These are phyloP conservation scores for Sacculina carcini DNA, from an alignment of 2,888 invertebrate genomes.

Conservation along the genomic window DNA sequence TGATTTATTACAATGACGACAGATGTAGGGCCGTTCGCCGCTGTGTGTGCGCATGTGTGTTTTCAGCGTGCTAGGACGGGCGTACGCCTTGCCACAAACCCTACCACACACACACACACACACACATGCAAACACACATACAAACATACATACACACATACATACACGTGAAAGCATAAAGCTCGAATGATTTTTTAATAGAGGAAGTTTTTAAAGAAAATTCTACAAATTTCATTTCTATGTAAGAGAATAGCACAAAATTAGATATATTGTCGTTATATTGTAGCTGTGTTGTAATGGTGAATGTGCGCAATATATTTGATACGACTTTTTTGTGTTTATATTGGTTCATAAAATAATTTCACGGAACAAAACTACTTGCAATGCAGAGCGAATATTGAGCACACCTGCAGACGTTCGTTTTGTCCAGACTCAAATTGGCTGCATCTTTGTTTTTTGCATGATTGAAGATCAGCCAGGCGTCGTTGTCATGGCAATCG, in stretches of 20 bases:
- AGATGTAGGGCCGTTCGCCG: conserved; percentile 61
- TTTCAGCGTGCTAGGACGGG: conserved; percentile 83
- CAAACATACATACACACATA: conserved; percentile 7
- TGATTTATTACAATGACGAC: conserved; percentile 81
- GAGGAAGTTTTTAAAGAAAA: not conserved
- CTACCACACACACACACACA: conserved; percentile 25
- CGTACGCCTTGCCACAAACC: conserved; percentile 88
- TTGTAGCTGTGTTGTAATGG: no score
- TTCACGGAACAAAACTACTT: no score
- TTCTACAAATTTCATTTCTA: not conserved
- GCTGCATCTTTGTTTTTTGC: no score
- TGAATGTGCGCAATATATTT: no score
- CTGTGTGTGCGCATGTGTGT: conserved; percentile 89
- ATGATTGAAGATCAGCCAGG: no score
- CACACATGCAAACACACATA: conserved; percentile 7
- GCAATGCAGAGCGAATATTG: not conserved
- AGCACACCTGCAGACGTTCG: not conserved
- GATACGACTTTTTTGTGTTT: no score
- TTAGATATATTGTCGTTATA: not conserved
- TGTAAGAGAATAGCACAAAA: not conserved
- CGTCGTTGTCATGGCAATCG: no score
- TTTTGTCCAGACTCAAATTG: not conserved
- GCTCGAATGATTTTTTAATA: not conserved
- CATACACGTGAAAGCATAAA: conserved; percentile 6
- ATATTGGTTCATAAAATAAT: no score